phyloP scores from a whole-genome alignment of 2,888 invertebrate species.

The Lithophane socia region DNA sequence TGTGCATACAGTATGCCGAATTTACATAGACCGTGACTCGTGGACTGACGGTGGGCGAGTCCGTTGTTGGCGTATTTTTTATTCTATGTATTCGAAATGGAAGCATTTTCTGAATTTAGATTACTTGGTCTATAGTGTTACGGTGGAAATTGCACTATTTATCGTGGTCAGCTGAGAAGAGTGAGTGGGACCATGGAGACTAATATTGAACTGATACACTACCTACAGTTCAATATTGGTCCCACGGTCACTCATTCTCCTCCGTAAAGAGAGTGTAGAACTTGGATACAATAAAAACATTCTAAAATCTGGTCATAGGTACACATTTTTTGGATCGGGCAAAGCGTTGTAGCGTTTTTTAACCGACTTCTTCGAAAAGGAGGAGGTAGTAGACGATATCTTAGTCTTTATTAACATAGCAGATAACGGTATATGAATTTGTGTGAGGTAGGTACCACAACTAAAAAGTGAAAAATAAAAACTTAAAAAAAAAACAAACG shows the following conservation, averaged over 20 bases:
- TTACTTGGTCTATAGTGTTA: not conserved
- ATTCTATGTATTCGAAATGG: slow-evolving; percentile 1
- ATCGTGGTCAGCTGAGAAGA: not conserved
- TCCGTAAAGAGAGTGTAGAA: not conserved
- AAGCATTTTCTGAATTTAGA: not conserved
- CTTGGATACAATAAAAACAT: not conserved
- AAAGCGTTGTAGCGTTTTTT: not conserved
- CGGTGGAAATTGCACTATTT: not conserved
- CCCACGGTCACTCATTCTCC: too few relatives aligned
- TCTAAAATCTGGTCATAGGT: not conserved
- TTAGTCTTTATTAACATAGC: too few relatives aligned
- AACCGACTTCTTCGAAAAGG: too few relatives aligned
- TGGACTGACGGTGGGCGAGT: slow-evolving; percentile 1
- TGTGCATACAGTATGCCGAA: slow-evolving; percentile 63
- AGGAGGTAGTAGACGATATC: too few relatives aligned
- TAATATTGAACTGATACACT: not conserved
- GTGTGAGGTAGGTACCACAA: too few relatives aligned
- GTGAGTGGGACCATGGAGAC: not conserved
- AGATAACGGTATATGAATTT: too few relatives aligned
- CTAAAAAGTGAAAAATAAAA: too few relatives aligned
- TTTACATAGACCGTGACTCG: slow-evolving; percentile 58
- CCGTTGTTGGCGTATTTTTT: slow-evolving; percentile 2
- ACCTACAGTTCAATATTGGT: too few relatives aligned
- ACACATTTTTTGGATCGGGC: not conserved
- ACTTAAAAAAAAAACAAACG: too few relatives aligned